A percentile compares a stretch with the other conserved stretches of the same genome.
phyloP scores from a whole-genome alignment of 2,797 vertebrate species.

The Ctenochaetus hawaiiensis region DNA sequence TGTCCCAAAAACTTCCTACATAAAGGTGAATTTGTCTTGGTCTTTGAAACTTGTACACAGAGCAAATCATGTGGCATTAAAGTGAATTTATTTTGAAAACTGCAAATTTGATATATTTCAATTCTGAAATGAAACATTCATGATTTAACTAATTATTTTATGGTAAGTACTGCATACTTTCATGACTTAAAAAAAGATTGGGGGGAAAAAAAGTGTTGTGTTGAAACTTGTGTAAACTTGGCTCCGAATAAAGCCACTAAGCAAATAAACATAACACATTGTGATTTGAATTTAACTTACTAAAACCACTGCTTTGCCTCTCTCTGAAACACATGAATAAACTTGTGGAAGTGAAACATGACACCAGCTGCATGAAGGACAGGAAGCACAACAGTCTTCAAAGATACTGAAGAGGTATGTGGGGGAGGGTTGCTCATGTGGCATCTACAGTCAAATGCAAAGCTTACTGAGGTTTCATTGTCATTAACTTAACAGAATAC shows the following conservation, averaged over 20 bases:
- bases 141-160: too few species aligned
- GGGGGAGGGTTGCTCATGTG: constrained; percentile 57
- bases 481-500: constrained; percentile 69
- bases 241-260: constrained; percentile 18
- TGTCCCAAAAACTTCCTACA: background rate
- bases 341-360: constrained; percentile 68
- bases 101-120: background rate
- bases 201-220: background rate
- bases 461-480: constrained; percentile 78
- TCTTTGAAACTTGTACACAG: background rate
- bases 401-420: constrained; percentile 68
- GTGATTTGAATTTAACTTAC: constrained; percentile 22
- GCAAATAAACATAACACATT: constrained; percentile 30
- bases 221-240: constrained; percentile 17
- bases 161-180: background rate
- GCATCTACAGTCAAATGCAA: constrained; percentile 74
- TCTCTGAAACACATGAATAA: constrained; percentile 47
- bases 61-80: background rate
- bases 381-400: constrained; percentile 79
- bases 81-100: background rate
- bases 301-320: constrained; percentile 59
- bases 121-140: too few species aligned
- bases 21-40: constrained; percentile 1
- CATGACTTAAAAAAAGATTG: background rate
- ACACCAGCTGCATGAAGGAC: constrained; percentile 69